These are phyloP conservation scores for Muscicapa adusta DNA, from an alignment of 2,113 vertebrate genomes.

Conservation along the genomic window DNA sequence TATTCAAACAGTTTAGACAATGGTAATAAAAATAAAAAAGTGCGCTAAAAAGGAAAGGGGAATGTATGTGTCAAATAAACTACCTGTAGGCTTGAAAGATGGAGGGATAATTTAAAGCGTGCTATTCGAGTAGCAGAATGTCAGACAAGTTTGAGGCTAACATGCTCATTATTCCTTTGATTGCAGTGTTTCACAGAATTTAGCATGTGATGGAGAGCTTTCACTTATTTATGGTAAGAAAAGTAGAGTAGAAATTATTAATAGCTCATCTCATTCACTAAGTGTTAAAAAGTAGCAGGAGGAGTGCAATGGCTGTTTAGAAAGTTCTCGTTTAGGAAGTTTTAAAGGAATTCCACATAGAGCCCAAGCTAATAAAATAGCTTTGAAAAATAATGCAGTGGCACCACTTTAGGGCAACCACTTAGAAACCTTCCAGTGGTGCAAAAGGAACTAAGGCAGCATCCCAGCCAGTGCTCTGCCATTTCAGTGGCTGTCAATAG, in stretches of 20 bases:
- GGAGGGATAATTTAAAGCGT: neutral
- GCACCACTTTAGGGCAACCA: neutral
- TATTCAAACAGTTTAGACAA: conserved; percentile 25
- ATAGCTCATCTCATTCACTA: neutral
- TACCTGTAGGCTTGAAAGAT: conserved; percentile 9
- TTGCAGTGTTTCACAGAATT: neutral
- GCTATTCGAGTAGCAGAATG: neutral
- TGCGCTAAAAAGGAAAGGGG: neutral
- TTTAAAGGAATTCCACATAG: neutral
- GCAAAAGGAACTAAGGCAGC: neutral
- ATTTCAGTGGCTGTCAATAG: neutral
- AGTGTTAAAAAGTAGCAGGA: neutral
- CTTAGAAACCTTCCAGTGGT: neutral
- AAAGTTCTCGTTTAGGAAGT: neutral
- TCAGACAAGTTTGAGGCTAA: neutral
- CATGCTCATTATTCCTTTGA: neutral
- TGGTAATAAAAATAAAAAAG: neutral
- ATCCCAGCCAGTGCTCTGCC: neutral
- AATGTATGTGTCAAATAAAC: neutral
- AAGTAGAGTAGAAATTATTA: conserved; percentile 15
- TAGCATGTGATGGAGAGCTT: neutral
- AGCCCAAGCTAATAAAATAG: neutral
- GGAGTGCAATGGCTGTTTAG: neutral
- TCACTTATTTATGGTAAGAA: conserved; percentile 1
- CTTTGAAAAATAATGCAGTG: neutral